phyloP scores from a whole-genome alignment of 1,140 invertebrate species.

The Samia ricini region DNA sequence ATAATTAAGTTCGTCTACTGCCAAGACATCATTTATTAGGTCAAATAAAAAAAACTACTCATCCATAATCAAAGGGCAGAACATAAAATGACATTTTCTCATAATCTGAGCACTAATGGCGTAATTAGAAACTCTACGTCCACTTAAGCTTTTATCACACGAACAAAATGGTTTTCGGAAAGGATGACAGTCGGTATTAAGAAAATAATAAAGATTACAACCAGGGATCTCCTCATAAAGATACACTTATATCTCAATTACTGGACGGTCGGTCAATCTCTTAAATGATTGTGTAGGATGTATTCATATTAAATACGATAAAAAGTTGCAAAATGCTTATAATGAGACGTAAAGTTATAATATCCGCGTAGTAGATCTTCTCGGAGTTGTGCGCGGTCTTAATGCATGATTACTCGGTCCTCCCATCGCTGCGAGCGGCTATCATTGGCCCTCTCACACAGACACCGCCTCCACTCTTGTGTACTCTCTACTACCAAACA shows the following conservation, averaged over 20 bases:
- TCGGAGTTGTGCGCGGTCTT: constrained; percentile 41
- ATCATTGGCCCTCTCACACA: constrained; percentile 51
- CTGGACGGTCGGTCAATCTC: constrained; percentile 15
- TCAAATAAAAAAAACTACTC: neutral
- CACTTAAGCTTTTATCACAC: constrained; percentile 3
- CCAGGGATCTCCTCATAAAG: constrained; percentile 22
- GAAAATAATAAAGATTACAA: constrained; percentile 12
- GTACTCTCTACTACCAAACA: constrained; percentile 67
- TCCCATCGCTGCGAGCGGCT: constrained; percentile 49
- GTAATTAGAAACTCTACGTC: neutral
- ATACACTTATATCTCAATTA: constrained; percentile 42
- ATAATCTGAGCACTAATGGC: neutral
- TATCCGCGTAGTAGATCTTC: constrained; percentile 42
- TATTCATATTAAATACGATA: constrained; percentile 14
- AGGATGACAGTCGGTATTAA: neutral
- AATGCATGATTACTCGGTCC: constrained; percentile 63
- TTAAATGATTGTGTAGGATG: constrained; percentile 24
- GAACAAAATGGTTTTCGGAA: neutral
- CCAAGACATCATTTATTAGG: neutral
- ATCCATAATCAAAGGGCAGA: neutral
- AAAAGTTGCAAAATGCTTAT: constrained; percentile 46
- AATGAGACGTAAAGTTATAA: constrained; percentile 48
- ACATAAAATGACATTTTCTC: neutral
- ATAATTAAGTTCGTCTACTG: neutral
- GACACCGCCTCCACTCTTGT: constrained; percentile 67